Base-by-base conservation (phyloP, 2,113 vertebrate genomes). In the Oxyruncus cristatus region DNA sequence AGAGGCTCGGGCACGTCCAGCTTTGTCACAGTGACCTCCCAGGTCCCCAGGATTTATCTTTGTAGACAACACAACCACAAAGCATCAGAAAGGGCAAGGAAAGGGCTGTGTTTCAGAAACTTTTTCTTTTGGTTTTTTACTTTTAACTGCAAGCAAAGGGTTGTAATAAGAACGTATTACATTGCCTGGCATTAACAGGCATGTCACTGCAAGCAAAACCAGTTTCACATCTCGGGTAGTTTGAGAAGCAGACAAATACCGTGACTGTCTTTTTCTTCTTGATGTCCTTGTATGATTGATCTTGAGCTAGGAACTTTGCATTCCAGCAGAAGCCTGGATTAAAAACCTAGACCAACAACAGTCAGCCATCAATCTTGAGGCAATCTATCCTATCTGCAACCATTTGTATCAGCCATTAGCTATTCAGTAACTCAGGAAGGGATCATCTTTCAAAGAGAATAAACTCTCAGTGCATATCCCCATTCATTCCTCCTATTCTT, bases 371-470 rank as follows among this genome's bases (percentile, higher is more conserved):
- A 97, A 88, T 97, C 96, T 86, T 92, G 55, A 91, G 59, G 81
- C 86, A 87, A 94, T 68, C 92, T 74, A 75, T 91, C 95, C 96
- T 97, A 96, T 94, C 95, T 96, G 74, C 86, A 75, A 35, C 68
- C 91, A 97, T 96, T 97, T 97, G 95, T 96, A 96, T 89, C 88
- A 44, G 89, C 92, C 93, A 97, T 97, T 97, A 98, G 95, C 93
- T 95, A 81, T 96, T 95, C 95, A 95, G 95, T 56, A 95, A 83
- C 90, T 95, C 90, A 74, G 94, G 95, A 81, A 95, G 96, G 95
- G 96, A 98, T 96, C 95, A 87, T 68, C 95, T 98, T 98, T 98
- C 97, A 98, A 98, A 98, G 96, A 86, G 89, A 67, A 79, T 32
- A 88, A 96, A 91, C 5, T 39, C 88, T 92, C 90, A 73, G 93